A percentile compares a stretch with the other conserved stretches of the same genome.
Conservation (phyloP, 2,888 invertebrate genomes). For the Cephus pulcher region DNA sequence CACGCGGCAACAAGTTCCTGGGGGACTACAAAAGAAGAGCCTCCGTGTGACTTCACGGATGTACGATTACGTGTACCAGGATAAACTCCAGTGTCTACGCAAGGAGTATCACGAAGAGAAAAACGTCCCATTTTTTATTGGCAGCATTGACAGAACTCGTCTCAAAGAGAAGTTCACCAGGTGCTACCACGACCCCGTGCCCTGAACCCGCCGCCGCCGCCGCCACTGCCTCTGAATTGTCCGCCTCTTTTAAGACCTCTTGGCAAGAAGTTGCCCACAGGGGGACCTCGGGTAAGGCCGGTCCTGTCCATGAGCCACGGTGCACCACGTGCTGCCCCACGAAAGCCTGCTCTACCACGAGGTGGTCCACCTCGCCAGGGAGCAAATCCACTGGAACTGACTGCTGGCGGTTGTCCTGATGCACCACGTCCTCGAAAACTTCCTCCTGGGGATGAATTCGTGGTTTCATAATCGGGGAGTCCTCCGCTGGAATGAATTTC, state of each 20-base stretch:
- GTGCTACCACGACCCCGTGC: constrained; percentile 53
- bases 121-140: not conserved
- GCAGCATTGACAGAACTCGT: not conserved
- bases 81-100: not conserved
- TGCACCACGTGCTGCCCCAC: constrained; percentile 60
- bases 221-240: constrained; percentile 59
- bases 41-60: not conserved
- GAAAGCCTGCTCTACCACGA: constrained; percentile 64
- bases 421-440: constrained; percentile 46
- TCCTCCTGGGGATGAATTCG: constrained; percentile 25
- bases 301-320: constrained; percentile 66
- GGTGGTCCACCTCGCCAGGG: constrained; percentile 64
- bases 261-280: constrained; percentile 47
- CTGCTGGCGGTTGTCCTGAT: constrained; percentile 17
- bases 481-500: constrained; percentile 43
- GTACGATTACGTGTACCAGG: not conserved
- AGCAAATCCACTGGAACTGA: constrained; percentile 46
- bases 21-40: not conserved
- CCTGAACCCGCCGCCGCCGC: constrained; percentile 43
- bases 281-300: constrained; percentile 44
- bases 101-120: not conserved
- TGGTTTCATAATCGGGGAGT: constrained; percentile 50
- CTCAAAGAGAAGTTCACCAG: constrained; percentile 38
- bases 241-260: constrained; percentile 58
- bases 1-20: not conserved